Evolutionary conservation across 2,888 invertebrate genomes (phyloP), one percentile per base, ranked within the genome.

Genomic region (Volucella inanis): DNA sequence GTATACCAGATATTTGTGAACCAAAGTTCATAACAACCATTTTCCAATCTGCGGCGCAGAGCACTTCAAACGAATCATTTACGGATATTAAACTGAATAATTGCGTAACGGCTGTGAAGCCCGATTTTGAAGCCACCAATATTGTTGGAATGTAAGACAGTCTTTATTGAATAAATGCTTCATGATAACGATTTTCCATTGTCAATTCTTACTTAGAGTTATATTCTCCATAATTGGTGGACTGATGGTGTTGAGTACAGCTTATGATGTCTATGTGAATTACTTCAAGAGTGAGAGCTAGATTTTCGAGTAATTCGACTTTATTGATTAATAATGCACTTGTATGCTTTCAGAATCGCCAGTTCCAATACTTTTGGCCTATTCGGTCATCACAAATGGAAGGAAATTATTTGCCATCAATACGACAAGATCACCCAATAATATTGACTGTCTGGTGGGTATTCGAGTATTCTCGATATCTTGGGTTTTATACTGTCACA

Each of bases 1-100:
- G 88, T n/a, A 57, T 88, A 8, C 88, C 88, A 3, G 72, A 70
- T 10, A 47, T 68, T 3, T 88, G 88, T 47, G 65, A 78, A 39
- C 61, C 76, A 18, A 22, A 74, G 2, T 57, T 47, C 15, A 10
- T 88, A 3, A 45, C 49, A 14, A 6, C 15, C 0, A 18, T 84
- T 0, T 49, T 84, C 6, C 0, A 31, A 6, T 31, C 31, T 6
- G 6, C 6, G 6, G 4, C 6, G 4, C 31, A 31, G 6, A 6
- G 31, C 31, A 31, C 6, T 31, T 4, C 0, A 31, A 6, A 6
- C 6, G 31, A 31, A 3, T 31, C 6, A 31, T 31, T 31, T 2
- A 31, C 6, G 6, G 6, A 6, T 31, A 31, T 31, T 31, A 0
- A 31, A 6, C 6, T 31, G 31, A 31, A 31, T 6, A 54, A 84